Evolutionary conservation across 2,797 vertebrate species (phyloP).

Genomic region (Alauda arvensis): DNA sequence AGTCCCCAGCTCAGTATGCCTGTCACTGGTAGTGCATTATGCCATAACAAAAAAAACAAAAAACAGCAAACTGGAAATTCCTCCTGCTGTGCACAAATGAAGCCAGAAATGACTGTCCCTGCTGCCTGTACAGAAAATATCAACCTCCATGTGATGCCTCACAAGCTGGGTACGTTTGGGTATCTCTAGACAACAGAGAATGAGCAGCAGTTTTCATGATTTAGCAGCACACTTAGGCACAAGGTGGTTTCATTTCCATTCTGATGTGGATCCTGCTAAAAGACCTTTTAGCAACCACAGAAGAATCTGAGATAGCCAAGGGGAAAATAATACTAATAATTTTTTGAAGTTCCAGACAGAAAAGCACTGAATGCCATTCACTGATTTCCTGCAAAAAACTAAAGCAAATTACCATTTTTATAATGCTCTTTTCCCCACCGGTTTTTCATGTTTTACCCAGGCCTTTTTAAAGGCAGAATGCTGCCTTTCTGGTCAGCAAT

Average conservation of each 20-base stretch:
- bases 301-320: background rate
- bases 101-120: background rate
- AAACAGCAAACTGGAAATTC: conserved; percentile 28
- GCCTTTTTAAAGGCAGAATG: background rate
- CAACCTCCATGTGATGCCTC: background rate
- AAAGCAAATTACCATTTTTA: background rate
- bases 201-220: background rate
- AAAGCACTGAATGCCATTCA: background rate
- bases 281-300: background rate
- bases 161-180: background rate
- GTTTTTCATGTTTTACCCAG: background rate
- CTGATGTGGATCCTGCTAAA: background rate
- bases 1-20: background rate
- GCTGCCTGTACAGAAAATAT: background rate
- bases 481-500: background rate
- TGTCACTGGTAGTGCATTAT: background rate
- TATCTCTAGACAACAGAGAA: background rate
- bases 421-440: background rate
- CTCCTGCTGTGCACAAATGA: conserved; percentile 5
- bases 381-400: background rate
- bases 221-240: background rate
- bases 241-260: background rate
- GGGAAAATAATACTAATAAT: background rate
- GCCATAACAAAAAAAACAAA: background rate
- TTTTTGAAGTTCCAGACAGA: background rate